phyloP scores from a whole-genome alignment of 2,797 vertebrate species.

The Alectoris magna region DNA sequence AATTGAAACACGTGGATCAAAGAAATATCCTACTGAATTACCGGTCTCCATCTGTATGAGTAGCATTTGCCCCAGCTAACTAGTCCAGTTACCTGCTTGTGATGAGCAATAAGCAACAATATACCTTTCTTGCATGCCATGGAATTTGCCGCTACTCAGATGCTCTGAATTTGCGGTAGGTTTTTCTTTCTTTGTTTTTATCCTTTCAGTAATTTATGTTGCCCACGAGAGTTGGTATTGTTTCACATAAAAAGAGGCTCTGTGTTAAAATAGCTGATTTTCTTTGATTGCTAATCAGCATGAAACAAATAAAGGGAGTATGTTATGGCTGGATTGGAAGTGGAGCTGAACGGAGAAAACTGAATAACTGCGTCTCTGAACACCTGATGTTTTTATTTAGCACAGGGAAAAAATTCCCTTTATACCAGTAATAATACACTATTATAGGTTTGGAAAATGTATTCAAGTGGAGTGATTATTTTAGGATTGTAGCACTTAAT shows the following conservation, averaged over 20 bases:
- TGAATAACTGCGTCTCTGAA: not conserved
- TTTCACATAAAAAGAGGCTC: not conserved
- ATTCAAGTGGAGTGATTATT: slow-evolving; percentile 16
- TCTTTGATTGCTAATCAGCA: not conserved
- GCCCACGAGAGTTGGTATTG: not conserved
- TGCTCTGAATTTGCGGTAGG: not conserved
- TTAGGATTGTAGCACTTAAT: slow-evolving; percentile 21
- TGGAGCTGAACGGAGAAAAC: not conserved
- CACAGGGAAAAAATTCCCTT: not conserved
- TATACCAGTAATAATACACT: not conserved
- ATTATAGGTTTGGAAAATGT: not conserved
- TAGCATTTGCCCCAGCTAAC: not conserved
- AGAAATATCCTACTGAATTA: not conserved
- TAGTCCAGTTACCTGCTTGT: not conserved
- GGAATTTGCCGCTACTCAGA: not conserved
- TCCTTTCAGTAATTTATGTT: not conserved
- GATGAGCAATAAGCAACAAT: not conserved
- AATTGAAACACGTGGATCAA: not conserved
- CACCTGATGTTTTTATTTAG: not conserved
- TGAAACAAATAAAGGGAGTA: not conserved
- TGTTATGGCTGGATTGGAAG: not conserved
- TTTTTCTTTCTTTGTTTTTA: not conserved
- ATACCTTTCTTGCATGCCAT: fast-evolving
- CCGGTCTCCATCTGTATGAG: not conserved
- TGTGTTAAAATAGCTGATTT: not conserved